These are phyloP conservation scores for Atta texana DNA, from an alignment of 1,140 invertebrate genomes.

Conservation along the genomic window DNA sequence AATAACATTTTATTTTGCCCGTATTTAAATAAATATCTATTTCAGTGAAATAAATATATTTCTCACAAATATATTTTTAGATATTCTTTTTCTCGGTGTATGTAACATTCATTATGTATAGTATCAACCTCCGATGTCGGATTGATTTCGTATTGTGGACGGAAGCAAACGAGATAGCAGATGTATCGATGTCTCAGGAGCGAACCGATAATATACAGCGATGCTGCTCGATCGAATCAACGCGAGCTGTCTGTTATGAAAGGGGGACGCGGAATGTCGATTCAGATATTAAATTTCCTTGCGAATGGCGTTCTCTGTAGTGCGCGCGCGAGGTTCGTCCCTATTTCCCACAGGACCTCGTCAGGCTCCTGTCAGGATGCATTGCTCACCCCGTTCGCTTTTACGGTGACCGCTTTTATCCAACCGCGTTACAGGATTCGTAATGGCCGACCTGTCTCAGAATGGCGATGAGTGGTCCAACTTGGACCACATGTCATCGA, in stretches of 20 bases:
- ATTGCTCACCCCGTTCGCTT: conserved; percentile 17
- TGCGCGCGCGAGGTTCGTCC: conserved; percentile 9
- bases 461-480: conserved; percentile 16
- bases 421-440: conserved; percentile 23
- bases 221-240: conserved; percentile 7
- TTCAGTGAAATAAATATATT: no score
- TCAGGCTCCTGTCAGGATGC: conserved; percentile 35
- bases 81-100: no score
- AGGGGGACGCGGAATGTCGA: conserved; percentile 53
- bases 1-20: no score
- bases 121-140: neutral
- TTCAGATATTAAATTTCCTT: conserved; percentile 76
- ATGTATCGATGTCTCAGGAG: conserved; percentile 35
- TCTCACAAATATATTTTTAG: no score
- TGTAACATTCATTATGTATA: neutral
- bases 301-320: conserved; percentile 6
- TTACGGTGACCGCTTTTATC: conserved; percentile 35
- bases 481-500: neutral
- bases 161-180: conserved; percentile 17
- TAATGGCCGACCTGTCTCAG: conserved; percentile 46
- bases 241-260: conserved; percentile 19
- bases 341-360: conserved; percentile 70
- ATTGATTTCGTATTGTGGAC: neutral
- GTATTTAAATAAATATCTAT: no score
- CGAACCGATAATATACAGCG: neutral